A percentile compares a stretch with the other conserved stretches of the same genome.
These are phyloP conservation scores for Cacoxenus indagator DNA, from an alignment of 2,888 invertebrate species.

Conservation along the genomic window DNA sequence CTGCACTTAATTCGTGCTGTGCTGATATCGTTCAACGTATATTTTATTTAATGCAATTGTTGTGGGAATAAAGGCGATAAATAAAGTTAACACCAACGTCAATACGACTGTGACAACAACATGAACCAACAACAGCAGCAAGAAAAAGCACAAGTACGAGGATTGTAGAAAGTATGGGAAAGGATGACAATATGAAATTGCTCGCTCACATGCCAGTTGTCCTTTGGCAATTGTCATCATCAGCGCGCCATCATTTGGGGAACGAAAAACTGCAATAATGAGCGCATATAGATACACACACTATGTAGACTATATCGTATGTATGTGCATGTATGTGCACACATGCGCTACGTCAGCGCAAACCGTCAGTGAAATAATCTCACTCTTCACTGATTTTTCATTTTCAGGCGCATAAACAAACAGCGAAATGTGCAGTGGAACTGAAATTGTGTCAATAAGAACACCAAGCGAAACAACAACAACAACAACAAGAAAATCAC, in stretches of 20 bases:
- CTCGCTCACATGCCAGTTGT: not conserved
- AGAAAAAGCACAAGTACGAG: too few relatives aligned
- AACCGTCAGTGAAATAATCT: constrained; percentile 31
- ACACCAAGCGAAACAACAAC: constrained; percentile 26
- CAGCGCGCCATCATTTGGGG: too few relatives aligned
- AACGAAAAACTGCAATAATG: not conserved
- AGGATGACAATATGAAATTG: not conserved
- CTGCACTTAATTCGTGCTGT: not conserved
- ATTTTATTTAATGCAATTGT: not conserved
- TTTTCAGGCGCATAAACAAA: constrained; percentile 49
- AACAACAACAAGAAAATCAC: constrained; percentile 22
- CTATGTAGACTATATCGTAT: not conserved
- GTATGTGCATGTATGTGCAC: not conserved
- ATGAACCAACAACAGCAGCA: too few relatives aligned
- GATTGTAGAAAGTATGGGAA: too few relatives aligned
- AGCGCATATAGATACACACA: not conserved
- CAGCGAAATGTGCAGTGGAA: constrained; percentile 36
- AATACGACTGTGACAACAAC: not conserved
- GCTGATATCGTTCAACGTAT: not conserved
- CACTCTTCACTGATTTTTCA: constrained; percentile 47
- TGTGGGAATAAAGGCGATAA: not conserved
- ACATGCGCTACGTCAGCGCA: not conserved
- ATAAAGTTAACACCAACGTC: constrained; percentile 40
- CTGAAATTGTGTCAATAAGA: constrained; percentile 55
- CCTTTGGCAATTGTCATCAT: not conserved